Conservation (phyloP, 2,797 vertebrate species). For the Aphelocoma californica region DNA sequence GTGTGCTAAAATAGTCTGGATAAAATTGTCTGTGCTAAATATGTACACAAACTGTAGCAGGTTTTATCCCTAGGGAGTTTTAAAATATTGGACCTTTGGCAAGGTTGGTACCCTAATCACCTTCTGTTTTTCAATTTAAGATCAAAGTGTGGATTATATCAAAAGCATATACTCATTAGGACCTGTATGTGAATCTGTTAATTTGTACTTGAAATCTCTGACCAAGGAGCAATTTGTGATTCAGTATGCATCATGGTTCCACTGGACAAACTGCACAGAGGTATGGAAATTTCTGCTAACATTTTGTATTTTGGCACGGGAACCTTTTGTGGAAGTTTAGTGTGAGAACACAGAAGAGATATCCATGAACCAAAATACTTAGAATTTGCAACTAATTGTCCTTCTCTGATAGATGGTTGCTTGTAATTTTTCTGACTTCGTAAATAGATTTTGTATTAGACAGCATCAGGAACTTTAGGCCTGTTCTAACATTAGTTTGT, state of each 20-base stretch:
- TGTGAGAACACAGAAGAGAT: not conserved
- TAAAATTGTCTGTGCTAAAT: not conserved
- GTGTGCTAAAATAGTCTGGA: not conserved
- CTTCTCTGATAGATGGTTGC: not conserved
- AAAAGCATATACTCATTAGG: slow-evolving; percentile 72
- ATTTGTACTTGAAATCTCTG: slow-evolving; percentile 66
- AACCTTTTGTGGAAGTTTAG: not conserved
- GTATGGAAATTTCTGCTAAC: slow-evolving; percentile 47
- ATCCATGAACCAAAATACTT: not conserved
- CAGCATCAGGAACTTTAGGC: not conserved
- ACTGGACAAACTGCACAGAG: slow-evolving; percentile 74
- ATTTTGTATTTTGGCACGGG: not conserved
- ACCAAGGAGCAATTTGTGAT: slow-evolving; percentile 55
- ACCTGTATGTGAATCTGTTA: slow-evolving; percentile 74
- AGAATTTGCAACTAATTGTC: not conserved
- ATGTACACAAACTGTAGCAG: not conserved
- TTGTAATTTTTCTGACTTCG: not conserved
- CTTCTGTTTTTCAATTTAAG: slow-evolving; percentile 52
- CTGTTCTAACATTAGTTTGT: not conserved
- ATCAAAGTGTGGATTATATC: slow-evolving; percentile 65
- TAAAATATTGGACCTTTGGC: not conserved
- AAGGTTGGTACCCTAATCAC: not conserved
- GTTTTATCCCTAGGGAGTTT: not conserved
- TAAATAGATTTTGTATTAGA: not conserved
- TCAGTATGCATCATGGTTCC: slow-evolving; percentile 61